phyloP scores from a whole-genome alignment of 2,113 vertebrate genomes.

The Baryphthengus martii region DNA sequence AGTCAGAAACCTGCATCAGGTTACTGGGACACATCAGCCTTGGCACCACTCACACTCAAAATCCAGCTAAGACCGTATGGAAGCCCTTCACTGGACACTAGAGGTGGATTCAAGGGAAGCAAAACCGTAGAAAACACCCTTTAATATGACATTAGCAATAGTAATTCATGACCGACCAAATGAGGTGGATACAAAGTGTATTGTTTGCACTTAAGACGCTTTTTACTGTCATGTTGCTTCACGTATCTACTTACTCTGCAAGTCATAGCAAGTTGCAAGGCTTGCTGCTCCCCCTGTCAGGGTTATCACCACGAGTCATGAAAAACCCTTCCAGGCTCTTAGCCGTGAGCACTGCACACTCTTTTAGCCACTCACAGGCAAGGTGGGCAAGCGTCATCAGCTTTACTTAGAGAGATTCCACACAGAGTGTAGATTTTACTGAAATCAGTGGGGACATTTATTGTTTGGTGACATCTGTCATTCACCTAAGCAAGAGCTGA shows the following conservation, averaged over 20 bases:
- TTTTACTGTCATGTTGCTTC: not conserved
- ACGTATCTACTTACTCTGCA: not conserved
- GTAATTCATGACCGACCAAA: not conserved
- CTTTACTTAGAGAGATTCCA: not conserved
- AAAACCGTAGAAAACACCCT: not conserved
- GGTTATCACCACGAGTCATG: not conserved
- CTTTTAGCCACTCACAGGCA: not conserved
- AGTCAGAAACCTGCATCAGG: not conserved
- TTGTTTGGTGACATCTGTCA: not conserved
- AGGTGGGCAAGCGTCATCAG: not conserved
- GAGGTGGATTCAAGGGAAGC: not conserved
- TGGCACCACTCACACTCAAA: not conserved
- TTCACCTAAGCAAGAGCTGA: not conserved
- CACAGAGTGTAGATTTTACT: not conserved
- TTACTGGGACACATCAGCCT: not conserved
- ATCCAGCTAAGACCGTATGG: not conserved
- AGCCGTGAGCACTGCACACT: not conserved
- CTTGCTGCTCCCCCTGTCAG: not conserved
- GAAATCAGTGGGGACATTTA: not conserved
- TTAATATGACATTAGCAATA: not conserved
- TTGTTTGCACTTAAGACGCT: not conserved
- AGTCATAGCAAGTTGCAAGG: not conserved
- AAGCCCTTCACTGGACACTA: not conserved
- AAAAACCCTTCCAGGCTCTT: not conserved
- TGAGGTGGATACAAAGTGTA: rapidly evolving